Base-by-base conservation (phyloP, 2,888 invertebrate species). In the Chorisops tibialis region DNA sequence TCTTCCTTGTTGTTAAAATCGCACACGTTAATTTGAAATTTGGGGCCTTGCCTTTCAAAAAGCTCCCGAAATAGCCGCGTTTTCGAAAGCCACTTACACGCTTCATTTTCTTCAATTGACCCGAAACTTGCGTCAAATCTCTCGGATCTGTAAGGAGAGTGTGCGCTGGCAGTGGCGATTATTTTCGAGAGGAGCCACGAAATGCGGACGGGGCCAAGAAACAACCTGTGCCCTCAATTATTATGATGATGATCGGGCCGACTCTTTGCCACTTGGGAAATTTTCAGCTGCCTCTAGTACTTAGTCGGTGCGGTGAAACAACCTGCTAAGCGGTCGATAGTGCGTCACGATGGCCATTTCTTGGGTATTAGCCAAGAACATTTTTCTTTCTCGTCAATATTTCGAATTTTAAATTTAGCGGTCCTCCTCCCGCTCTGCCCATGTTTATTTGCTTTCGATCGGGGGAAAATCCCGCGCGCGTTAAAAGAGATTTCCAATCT, bases 321-420 rank as follows among this genome's bases (percentile, higher is more conserved):
- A 65, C 65, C 65, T 65, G 65, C 63, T 65, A 65, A 63, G 52
- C 35, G 35, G 48, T 39, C 18, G 37, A 51, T 62, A 62, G 62
- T 65, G 65, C 65, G 65, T 65, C 65, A 65, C 54, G 19, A 48
- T 61, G 37, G 43, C n/a, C 21, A 47, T 64, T 38, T 52, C 38
- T 62, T 64, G 64, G 64, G 37, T 14, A 41, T 14, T 24, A 9
- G 62, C 64, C 64, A 64, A 45, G 19, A 49, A 12, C 30, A 24
- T 24, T 49, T 59, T 16, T 16, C 11, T 47, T 37, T 37, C 21
- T 30, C 30, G 5, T 30, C 30, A 9, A 30, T 30, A 30, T 30
- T 2, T 30, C 38, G 47, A 54, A 43, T 12, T 56, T 59, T 59
- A 59, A 24, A 59, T 59, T 59, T 59, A 59, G 59, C 35, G 21